phyloP scores from a whole-genome alignment of 2,797 vertebrate species.

The Centroberyx gerrardi region DNA sequence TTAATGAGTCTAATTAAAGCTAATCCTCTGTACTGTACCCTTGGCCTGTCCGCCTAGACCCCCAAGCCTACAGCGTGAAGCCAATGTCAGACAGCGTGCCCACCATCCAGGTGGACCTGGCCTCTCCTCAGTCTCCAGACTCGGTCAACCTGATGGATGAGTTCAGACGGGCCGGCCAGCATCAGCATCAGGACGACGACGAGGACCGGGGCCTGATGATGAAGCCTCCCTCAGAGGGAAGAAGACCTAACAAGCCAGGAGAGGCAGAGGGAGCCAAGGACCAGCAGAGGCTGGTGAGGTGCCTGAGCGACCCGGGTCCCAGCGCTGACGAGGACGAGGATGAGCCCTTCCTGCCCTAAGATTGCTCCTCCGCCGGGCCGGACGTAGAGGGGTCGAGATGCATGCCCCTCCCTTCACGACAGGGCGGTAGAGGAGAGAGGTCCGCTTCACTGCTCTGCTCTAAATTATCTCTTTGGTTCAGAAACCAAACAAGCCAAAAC shows the following conservation, averaged over 20 bases:
- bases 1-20: neutral
- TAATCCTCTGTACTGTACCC: neutral
- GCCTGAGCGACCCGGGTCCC: conserved; percentile 96
- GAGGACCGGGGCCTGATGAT: conserved; percentile 89
- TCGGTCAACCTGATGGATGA: conserved; percentile 89
- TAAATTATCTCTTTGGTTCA: conserved; percentile 52
- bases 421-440: conserved; percentile 17
- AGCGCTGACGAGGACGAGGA: conserved; percentile 91
- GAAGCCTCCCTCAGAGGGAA: conserved; percentile 78
- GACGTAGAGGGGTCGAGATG: conserved; percentile 25
- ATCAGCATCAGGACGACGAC: conserved; percentile 28
- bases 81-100: conserved; percentile 81
- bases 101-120: conserved; percentile 94
- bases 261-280: conserved; percentile 84
- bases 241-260: conserved; percentile 50
- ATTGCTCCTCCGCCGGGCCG: neutral
- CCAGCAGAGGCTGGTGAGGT: conserved; percentile 92
- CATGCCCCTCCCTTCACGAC: conserved; percentile 3
- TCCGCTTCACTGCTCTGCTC: conserved; percentile 42
- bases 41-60: conserved; percentile 82
- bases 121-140: conserved; percentile 94
- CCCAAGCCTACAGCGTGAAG: conserved; percentile 90
- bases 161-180: conserved; percentile 63
- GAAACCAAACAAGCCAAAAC: conserved; percentile 77
- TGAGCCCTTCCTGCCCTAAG: conserved; percentile 89